Percentiles rank a stretch among this genome's conserved stretches.
These are phyloP conservation scores for Amazona vittata DNA, from an alignment of 2,113 vertebrate species.

Conservation along the genomic window DNA sequence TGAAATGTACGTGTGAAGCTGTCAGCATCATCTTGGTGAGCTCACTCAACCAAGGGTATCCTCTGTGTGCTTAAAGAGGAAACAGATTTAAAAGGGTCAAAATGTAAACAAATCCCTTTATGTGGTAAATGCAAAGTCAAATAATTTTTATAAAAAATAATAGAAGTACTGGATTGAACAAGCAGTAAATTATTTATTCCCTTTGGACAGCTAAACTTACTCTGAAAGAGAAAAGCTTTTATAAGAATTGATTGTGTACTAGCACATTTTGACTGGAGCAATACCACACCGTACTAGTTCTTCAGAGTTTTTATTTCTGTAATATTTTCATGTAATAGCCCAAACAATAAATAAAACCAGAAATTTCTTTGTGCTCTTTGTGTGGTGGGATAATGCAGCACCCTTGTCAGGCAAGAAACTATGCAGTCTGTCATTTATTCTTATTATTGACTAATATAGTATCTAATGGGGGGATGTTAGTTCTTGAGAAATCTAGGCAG, in stretches of 20 bases:
- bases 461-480: conserved; percentile 45
- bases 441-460: conserved; percentile 62
- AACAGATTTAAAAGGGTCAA: background rate
- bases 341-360: conserved; percentile 72
- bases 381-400: conserved; percentile 57
- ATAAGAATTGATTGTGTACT: conserved; percentile 74
- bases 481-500: conserved; percentile 37
- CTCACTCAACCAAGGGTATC: background rate
- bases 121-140: conserved; percentile 47
- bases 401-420: conserved; percentile 65
- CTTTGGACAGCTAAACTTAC: conserved; percentile 69
- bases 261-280: conserved; percentile 65
- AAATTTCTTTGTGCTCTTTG: conserved; percentile 63
- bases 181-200: conserved; percentile 76
- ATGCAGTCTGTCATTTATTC: conserved; percentile 62
- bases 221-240: conserved; percentile 68
- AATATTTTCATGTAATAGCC: conserved; percentile 77
- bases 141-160: conserved; percentile 65
- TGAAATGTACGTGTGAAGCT: background rate
- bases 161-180: conserved; percentile 66
- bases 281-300: conserved; percentile 64
- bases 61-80: background rate
- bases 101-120: conserved; percentile 38
- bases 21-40: background rate
- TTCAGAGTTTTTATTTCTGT: conserved; percentile 75